Conservation (phyloP, 2,113 vertebrate species). For the Jacana jacana region DNA sequence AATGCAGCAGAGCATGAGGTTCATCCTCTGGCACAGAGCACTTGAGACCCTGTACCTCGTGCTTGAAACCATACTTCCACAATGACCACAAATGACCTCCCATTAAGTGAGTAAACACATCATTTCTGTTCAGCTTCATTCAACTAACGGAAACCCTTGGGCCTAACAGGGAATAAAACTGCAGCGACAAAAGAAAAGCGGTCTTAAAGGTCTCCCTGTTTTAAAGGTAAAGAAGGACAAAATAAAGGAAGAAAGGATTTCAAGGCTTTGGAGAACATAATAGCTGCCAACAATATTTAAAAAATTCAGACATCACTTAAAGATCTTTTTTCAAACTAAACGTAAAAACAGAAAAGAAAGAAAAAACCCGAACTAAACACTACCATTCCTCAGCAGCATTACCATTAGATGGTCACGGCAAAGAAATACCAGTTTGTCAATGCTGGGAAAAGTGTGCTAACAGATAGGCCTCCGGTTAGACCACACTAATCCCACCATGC, state of each 20-base stretch:
- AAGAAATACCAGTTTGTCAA: not conserved
- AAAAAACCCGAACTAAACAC: not conserved
- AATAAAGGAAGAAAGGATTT: not conserved
- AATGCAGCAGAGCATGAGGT: not conserved
- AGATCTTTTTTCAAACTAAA: not conserved
- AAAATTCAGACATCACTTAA: not conserved
- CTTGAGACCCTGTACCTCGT: not conserved
- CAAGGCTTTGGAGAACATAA: not conserved
- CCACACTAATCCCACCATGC: no score
- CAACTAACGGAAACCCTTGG: not conserved
- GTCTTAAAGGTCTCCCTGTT: not conserved
- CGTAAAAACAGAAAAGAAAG: not conserved
- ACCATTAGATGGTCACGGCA: not conserved
- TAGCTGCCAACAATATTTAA: not conserved
- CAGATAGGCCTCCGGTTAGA: not conserved
- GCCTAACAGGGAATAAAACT: not conserved
- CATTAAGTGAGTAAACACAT: not conserved
- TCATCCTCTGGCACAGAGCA: not conserved
- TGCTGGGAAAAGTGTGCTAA: not conserved
- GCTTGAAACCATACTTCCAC: conserved; percentile 38
- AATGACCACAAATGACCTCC: not conserved
- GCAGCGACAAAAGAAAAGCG: not conserved
- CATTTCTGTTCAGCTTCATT: not conserved
- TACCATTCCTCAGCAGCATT: not conserved
- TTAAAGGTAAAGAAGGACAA: not conserved